Evolutionary conservation across 2,797 vertebrate genomes (phyloP).

Genomic region (Basileuterus tristriatus): DNA sequence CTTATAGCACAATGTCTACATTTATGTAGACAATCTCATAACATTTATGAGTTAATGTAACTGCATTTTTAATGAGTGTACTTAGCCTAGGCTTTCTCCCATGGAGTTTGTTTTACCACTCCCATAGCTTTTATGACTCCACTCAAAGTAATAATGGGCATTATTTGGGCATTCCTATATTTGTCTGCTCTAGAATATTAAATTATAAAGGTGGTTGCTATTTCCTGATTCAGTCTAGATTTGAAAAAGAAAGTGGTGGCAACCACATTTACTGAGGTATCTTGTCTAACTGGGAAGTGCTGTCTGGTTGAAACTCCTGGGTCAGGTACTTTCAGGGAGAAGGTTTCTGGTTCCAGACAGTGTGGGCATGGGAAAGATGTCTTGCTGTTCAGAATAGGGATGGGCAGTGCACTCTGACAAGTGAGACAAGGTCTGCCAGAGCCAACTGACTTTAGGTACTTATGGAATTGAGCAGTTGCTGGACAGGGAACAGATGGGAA

Average conservation of each 20-base stretch:
- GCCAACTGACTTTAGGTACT: background rate
- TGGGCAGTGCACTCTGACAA: background rate
- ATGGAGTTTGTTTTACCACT: background rate
- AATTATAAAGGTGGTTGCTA: background rate
- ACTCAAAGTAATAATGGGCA: background rate
- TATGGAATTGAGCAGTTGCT: background rate
- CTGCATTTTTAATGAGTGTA: background rate
- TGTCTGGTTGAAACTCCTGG: background rate
- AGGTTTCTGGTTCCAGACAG: background rate
- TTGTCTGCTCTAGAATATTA: background rate
- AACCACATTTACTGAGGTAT: background rate
- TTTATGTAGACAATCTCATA: background rate
- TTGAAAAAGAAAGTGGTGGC: background rate
- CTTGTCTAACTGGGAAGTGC: background rate
- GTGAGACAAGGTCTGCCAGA: background rate
- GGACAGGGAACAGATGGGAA: background rate
- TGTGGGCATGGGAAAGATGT: rapidly evolving
- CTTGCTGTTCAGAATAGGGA: background rate
- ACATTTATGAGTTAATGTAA: background rate
- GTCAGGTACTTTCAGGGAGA: background rate
- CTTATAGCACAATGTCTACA: background rate
- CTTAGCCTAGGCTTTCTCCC: background rate
- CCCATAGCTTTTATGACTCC: background rate
- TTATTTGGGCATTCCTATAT: background rate
- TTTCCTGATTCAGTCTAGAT: background rate